Evolutionary conservation across 2,113 vertebrate genomes (phyloP).

Genomic region (Vimba vimba): DNA sequence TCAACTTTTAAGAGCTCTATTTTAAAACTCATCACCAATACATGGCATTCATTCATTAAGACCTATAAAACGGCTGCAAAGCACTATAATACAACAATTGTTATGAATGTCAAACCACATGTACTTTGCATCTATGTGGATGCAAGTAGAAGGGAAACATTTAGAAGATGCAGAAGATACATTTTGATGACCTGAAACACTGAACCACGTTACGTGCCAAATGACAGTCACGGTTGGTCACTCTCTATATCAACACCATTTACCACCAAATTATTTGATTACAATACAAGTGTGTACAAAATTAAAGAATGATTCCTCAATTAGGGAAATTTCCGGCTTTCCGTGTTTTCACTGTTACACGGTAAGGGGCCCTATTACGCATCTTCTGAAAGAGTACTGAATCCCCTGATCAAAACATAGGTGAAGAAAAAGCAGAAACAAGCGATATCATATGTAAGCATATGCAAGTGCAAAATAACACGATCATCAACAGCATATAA

Average conservation of each 20-base stretch:
- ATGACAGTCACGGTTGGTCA: neutral
- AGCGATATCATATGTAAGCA: too few relatives aligned
- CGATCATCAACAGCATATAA: too few relatives aligned
- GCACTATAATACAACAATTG: neutral
- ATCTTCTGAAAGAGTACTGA: too few relatives aligned
- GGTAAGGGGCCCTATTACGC: too few relatives aligned
- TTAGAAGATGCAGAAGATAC: neutral
- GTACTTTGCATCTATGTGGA: neutral
- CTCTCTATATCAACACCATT: conserved; percentile 34
- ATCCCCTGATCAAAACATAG: too few relatives aligned
- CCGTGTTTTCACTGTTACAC: too few relatives aligned
- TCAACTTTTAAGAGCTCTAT: conserved; percentile 11
- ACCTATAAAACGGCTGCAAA: neutral
- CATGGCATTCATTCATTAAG: neutral
- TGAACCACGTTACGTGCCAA: neutral
- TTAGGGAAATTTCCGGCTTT: neutral
- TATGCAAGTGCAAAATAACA: too few relatives aligned
- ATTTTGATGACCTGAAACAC: neutral
- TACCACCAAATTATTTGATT: neutral
- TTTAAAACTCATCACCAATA: conserved; percentile 1
- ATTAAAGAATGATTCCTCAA: neutral
- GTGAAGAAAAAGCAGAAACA: too few relatives aligned
- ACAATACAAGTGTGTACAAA: neutral
- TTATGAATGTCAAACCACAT: conserved; percentile 16
- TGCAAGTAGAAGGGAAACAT: neutral